Conservation (phyloP, 2,888 invertebrate genomes). For the Watsonalla cultraria region DNA sequence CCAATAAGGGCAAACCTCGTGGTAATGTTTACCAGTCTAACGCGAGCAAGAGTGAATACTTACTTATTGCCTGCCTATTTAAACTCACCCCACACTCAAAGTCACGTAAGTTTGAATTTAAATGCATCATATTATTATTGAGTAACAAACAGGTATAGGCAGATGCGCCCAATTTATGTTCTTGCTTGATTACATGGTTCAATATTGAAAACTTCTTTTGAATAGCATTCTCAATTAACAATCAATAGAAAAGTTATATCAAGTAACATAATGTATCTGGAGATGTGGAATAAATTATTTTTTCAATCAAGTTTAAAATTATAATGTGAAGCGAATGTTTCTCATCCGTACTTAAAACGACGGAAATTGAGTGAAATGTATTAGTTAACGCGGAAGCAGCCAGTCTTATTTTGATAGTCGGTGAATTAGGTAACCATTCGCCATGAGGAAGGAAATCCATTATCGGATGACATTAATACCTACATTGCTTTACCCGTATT, state of each 20-base stretch:
- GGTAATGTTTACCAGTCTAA: slow-evolving; percentile 31
- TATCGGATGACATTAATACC: background rate
- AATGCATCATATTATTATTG: background rate
- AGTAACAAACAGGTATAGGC: background rate
- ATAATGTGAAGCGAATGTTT: background rate
- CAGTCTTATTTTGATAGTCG: background rate
- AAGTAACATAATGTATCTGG: background rate
- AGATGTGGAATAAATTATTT: background rate
- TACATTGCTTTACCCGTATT: no score
- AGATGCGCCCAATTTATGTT: background rate
- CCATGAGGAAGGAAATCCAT: background rate
- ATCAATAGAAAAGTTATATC: background rate
- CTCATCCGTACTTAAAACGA: background rate
- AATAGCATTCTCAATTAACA: background rate
- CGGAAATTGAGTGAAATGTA: background rate
- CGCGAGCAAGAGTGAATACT: slow-evolving; percentile 31
- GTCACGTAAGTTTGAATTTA: slow-evolving; percentile 17
- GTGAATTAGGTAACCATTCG: background rate
- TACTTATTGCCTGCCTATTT: slow-evolving; percentile 27
- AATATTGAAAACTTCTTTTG: background rate
- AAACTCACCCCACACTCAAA: slow-evolving; percentile 21
- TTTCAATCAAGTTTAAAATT: background rate
- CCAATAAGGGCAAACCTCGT: slow-evolving; percentile 32
- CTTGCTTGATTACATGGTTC: background rate
- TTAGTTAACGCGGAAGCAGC: background rate